phyloP scores from a whole-genome alignment of 2,113 vertebrate genomes.

The Apus apus region DNA sequence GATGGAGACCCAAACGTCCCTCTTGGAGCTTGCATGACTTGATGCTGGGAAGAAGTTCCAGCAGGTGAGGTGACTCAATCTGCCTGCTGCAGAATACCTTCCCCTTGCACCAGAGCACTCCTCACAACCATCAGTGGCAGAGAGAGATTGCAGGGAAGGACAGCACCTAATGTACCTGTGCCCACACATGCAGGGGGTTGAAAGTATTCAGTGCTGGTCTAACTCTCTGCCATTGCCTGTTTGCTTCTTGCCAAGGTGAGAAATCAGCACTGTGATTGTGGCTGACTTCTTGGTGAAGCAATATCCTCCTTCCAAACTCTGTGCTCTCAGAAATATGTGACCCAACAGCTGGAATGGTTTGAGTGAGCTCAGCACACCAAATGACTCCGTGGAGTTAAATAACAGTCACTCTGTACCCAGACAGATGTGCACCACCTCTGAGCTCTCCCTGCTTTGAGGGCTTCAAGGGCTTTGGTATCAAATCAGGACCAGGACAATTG shows the following conservation, averaged over 20 bases:
- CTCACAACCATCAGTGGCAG: rapidly evolving
- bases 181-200: background rate
- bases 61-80: background rate
- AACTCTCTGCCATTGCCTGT: background rate
- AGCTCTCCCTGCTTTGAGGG: background rate
- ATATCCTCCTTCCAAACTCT: background rate
- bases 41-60: background rate
- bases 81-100: background rate
- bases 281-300: background rate
- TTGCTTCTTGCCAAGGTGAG: background rate
- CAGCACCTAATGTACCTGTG: background rate
- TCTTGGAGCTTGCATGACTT: background rate
- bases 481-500: background rate
- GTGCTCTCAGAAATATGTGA: background rate
- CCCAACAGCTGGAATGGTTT: background rate
- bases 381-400: background rate
- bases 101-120: background rate
- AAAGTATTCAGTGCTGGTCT: background rate
- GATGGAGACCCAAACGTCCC: background rate
- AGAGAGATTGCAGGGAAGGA: background rate
- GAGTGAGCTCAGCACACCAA: background rate
- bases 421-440: background rate
- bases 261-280: background rate
- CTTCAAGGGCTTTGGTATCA: background rate
- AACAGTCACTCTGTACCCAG: rapidly evolving